These are phyloP conservation scores for Nestor notabilis DNA, from an alignment of 2,113 vertebrate species.

Conservation along the genomic window DNA sequence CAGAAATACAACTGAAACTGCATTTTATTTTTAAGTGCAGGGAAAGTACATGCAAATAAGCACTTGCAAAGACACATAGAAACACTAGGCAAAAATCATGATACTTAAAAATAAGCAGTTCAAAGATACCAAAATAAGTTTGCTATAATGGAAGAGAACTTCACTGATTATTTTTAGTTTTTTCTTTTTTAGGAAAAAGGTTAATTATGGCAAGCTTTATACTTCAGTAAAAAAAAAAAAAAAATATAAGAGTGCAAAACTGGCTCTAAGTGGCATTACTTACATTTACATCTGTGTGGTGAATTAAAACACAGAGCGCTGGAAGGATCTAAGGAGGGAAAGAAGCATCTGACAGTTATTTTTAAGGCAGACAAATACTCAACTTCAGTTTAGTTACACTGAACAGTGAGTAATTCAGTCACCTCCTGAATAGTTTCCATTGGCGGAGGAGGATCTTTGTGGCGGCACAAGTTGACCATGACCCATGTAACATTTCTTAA, in stretches of 20 bases:
- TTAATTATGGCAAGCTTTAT: neutral
- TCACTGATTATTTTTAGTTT: accelerated
- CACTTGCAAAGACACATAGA: neutral
- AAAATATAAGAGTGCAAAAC: neutral
- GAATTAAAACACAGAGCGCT: conserved; percentile 95
- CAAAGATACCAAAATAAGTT: neutral
- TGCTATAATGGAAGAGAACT: neutral
- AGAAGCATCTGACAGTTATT: neutral
- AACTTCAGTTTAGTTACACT: neutral
- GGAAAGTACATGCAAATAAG: neutral
- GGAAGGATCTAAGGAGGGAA: conserved; percentile 87
- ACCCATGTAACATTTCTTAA: conserved; percentile 99
- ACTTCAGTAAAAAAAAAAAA: neutral
- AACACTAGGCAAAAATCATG: neutral
- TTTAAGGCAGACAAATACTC: neutral
- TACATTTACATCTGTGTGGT: conserved; percentile 98
- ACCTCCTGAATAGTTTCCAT: conserved; percentile 99
- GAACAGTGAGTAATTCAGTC: neutral
- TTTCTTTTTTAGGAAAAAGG: neutral
- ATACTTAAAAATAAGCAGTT: neutral
- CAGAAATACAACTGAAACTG: neutral
- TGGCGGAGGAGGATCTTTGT: conserved; percentile 97
- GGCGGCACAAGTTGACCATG: conserved; percentile 98
- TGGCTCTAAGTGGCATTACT: conserved; percentile 68
- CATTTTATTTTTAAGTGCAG: neutral